A percentile compares a stretch with the other conserved stretches of the same genome.
Conservation (phyloP, 92 coral and sea anemone species). For the Zoanthus solanderi region DNA sequence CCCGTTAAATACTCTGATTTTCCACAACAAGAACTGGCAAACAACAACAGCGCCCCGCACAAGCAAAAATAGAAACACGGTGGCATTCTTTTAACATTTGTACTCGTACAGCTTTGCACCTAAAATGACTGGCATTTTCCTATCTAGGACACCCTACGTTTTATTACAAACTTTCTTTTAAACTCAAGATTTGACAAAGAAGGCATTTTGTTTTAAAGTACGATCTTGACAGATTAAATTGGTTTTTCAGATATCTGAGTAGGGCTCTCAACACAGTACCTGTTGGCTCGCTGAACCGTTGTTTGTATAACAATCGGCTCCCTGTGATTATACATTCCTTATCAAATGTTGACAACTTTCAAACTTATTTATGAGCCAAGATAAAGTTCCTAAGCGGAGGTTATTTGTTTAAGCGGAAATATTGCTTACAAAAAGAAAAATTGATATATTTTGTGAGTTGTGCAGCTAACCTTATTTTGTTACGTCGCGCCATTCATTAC, state of each 20-base stretch:
- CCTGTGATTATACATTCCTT: neutral
- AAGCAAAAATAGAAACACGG: neutral
- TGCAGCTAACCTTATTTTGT: too few species aligned
- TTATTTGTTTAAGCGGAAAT: neutral
- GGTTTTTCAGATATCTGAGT: neutral
- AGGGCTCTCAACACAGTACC: neutral
- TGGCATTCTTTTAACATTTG: neutral
- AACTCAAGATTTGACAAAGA: slow-evolving; percentile 3
- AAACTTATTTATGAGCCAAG: neutral
- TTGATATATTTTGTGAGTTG: too few species aligned
- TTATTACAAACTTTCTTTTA: neutral
- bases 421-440: too few species aligned
- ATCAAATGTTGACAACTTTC: neutral
- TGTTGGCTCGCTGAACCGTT: neutral
- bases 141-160: neutral
- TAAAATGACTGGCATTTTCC: neutral
- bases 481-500: too few species aligned
- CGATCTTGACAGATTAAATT: neutral
- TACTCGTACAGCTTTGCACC: neutral
- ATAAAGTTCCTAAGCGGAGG: neutral
- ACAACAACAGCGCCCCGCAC: neutral
- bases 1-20: neutral
- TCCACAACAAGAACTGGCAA: neutral
- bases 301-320: neutral
- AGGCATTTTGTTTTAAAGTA: neutral